phyloP scores from a whole-genome alignment of 2,888 invertebrate genomes.

The Ctena decussata region DNA sequence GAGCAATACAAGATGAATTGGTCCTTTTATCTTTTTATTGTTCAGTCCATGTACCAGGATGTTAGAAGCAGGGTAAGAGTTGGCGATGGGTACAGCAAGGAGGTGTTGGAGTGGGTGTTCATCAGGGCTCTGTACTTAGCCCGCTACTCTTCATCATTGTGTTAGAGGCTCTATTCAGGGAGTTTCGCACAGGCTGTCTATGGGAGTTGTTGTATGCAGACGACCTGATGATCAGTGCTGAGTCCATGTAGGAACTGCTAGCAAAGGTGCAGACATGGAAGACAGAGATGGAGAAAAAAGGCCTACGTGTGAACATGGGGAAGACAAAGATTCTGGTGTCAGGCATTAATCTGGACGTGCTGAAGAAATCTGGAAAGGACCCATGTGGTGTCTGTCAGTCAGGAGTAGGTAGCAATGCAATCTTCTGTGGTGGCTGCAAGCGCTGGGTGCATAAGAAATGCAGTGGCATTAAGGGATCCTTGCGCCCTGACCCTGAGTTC shows the following conservation, averaged over 20 bases:
- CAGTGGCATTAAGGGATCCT: neutral
- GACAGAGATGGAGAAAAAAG: neutral
- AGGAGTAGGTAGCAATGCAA: neutral
- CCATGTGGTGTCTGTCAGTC: neutral
- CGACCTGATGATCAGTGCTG: neutral
- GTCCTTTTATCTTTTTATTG: too few species aligned
- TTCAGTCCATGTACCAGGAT: too few species aligned
- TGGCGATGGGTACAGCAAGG: too few species aligned
- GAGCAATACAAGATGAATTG: too few species aligned
- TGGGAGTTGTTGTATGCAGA: constrained; percentile 5
- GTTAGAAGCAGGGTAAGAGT: too few species aligned
- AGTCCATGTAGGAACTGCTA: neutral
- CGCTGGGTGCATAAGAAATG: neutral
- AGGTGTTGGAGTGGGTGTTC: too few species aligned
- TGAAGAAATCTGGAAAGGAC: neutral
- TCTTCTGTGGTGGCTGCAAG: neutral
- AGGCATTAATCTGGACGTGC: neutral
- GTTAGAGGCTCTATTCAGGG: too few species aligned
- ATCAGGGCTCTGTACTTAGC: too few species aligned
- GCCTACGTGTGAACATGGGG: too few species aligned
- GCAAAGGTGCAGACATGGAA: neutral
- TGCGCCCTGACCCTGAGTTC: neutral
- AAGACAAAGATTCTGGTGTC: neutral
- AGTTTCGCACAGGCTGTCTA: too few species aligned
- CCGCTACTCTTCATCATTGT: too few species aligned